Conservation (phyloP, 1,140 invertebrate species). For the Bathynomus jamesi region DNA sequence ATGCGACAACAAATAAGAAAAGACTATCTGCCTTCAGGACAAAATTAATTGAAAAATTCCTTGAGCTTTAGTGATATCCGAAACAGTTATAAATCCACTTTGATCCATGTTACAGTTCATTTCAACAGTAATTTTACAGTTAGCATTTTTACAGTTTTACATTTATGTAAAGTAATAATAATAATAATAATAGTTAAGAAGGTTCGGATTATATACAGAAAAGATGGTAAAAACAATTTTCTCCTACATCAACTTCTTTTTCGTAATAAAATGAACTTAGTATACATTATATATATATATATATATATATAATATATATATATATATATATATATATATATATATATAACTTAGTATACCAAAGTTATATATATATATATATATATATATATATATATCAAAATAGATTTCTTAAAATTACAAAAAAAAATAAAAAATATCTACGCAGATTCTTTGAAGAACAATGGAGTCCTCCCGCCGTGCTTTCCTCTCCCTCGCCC, state of each 20-base stretch:
- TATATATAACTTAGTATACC: no score
- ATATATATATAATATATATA: background rate
- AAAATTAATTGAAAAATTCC: no score
- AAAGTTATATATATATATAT: background rate
- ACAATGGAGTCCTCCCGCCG: no score
- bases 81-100: no score
- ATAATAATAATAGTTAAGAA: background rate
- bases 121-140: no score
- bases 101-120: no score
- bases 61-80: no score
- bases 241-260: background rate
- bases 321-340: background rate
- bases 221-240: background rate
- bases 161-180: background rate
- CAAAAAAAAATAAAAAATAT: background rate
- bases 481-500: no score
- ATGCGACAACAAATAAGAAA: no score
- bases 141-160: background rate
- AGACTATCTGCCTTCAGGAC: no score
- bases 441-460: no score
- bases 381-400: background rate
- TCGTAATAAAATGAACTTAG: background rate
- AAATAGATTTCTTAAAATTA: background rate
- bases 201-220: no score
- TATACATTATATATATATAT: background rate